A percentile compares a stretch with the other conserved stretches of the same genome.
Evolutionary conservation across 92 coral and sea anemone genomes (phyloP).

Genomic region (Montipora capitata): DNA sequence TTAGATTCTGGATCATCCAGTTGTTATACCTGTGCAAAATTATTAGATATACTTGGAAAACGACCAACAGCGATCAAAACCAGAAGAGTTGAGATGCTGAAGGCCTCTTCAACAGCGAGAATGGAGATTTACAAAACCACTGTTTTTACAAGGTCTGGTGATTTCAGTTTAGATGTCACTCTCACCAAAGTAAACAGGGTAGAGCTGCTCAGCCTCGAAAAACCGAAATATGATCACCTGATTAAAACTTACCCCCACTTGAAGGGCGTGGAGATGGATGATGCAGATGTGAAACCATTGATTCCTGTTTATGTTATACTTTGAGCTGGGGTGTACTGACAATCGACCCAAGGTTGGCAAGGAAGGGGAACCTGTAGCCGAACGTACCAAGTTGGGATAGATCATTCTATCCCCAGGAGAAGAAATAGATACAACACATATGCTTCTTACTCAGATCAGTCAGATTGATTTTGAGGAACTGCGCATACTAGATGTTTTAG

Average conservation of each 20-base stretch:
- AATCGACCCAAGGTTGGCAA: constrained; percentile 12
- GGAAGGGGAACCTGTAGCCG: background rate
- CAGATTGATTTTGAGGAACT: constrained; percentile 51
- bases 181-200: background rate
- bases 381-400: constrained; percentile 32
- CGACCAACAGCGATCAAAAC: too few relatives aligned
- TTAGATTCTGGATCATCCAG: constrained; percentile 20
- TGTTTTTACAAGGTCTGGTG: too few relatives aligned
- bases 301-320: constrained; percentile 43
- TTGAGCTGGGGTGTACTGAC: constrained; percentile 39
- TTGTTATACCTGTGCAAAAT: background rate
- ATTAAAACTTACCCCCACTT: constrained; percentile 23
- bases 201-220: constrained; percentile 31
- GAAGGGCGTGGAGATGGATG: constrained; percentile 8
- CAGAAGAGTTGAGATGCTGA: too few relatives aligned
- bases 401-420: constrained; percentile 60
- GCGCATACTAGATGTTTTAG: constrained; percentile 39
- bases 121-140: background rate
- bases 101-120: background rate
- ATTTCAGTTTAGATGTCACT: background rate
- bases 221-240: constrained; percentile 45
- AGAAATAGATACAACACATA: constrained; percentile 20
- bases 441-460: constrained; percentile 38
- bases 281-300: background rate
- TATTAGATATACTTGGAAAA: background rate